phyloP scores from a whole-genome alignment of 2,888 invertebrate genomes.

The Hartigia nigra region DNA sequence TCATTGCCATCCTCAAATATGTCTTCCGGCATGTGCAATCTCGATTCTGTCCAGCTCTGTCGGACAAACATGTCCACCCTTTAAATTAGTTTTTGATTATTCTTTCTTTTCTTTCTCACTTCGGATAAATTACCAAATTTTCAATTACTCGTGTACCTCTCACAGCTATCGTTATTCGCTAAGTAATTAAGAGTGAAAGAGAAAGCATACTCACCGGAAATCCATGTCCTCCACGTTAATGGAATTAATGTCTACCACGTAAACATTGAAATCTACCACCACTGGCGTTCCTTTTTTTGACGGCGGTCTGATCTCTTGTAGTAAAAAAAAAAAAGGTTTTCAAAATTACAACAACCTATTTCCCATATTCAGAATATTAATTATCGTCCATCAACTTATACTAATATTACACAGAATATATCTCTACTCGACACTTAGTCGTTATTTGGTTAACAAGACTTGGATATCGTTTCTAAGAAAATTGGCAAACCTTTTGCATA shows the following conservation, averaged over 20 bases:
- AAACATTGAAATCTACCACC: constrained; percentile 82
- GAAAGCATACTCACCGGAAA: constrained; percentile 74
- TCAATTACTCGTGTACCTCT: neutral
- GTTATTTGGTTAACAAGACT: neutral
- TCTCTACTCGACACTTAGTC: constrained; percentile 16
- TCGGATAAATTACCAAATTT: neutral
- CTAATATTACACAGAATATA: constrained; percentile 21
- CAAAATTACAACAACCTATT: neutral
- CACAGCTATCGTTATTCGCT: neutral
- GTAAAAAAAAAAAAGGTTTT: constrained; percentile 2
- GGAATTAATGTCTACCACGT: constrained; percentile 87
- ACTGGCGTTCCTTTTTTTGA: constrained; percentile 79
- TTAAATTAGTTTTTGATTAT: constrained; percentile 20
- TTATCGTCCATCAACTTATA: neutral
- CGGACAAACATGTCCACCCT: constrained; percentile 89
- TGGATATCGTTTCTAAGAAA: neutral
- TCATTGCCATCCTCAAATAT: constrained; percentile 85
- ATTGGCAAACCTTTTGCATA: constrained; percentile 77
- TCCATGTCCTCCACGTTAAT: constrained; percentile 92
- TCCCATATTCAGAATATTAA: neutral
- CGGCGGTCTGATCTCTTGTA: constrained; percentile 81
- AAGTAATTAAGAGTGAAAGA: neutral
- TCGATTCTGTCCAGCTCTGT: constrained; percentile 84
- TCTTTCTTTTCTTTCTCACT: neutral
- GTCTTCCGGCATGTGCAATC: constrained; percentile 79